Evolutionary conservation across 2,113 vertebrate species (phyloP).

Genomic region (Pica pica): DNA sequence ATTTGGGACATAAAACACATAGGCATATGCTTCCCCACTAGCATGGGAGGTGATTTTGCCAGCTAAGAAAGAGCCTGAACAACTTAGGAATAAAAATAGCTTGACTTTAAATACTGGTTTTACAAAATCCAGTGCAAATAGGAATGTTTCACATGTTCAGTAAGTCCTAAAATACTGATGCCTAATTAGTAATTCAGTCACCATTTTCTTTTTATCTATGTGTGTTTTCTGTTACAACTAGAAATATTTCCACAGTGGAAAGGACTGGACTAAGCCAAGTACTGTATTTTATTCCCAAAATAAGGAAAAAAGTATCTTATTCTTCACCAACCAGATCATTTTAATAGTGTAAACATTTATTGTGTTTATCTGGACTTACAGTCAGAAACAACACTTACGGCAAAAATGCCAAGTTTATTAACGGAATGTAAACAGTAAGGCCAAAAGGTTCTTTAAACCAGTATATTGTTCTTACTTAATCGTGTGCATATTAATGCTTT

Average conservation of each 20-base stretch:
- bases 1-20: background rate
- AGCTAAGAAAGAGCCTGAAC: background rate
- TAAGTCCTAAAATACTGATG: background rate
- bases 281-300: background rate
- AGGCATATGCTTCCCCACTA: background rate
- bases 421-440: background rate
- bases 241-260: background rate
- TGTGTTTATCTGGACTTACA: background rate
- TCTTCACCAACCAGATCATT: rapidly evolving
- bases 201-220: background rate
- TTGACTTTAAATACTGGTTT: background rate
- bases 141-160: background rate
- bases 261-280: background rate
- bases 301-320: rapidly evolving
- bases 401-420: background rate
- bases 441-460: background rate
- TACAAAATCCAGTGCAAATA: background rate
- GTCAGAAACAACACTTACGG: background rate
- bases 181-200: background rate
- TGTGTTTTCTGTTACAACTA: background rate
- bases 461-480: background rate
- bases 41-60: background rate
- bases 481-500: background rate
- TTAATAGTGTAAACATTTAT: background rate
- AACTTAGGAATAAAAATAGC: background rate